A percentile compares a stretch with the other conserved stretches of the same genome.
Conservation (phyloP, 2,797 vertebrate genomes). For the Anguilla pacifica region DNA sequence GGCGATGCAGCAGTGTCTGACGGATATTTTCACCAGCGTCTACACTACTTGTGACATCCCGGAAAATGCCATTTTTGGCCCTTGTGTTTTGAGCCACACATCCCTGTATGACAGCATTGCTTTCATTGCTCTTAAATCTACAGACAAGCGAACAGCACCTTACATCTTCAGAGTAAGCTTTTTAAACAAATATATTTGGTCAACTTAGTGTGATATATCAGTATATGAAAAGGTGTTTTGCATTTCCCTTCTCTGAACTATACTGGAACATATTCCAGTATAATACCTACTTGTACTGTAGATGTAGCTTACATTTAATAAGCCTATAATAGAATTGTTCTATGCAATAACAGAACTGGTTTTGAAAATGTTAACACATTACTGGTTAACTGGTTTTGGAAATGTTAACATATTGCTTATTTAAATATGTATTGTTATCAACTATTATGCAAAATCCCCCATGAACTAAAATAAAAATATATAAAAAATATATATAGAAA, state of each 20-base stretch:
- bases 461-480: neutral
- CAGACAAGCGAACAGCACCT: constrained; percentile 93
- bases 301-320: too few relatives aligned
- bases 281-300: too few relatives aligned
- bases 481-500: too few relatives aligned
- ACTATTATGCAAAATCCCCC: neutral
- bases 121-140: constrained; percentile 94
- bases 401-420: too few relatives aligned
- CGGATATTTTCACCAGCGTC: constrained; percentile 97
- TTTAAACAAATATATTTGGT: neutral
- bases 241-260: neutral
- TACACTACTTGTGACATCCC: constrained; percentile 97
- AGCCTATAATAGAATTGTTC: neutral
- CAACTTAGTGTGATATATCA: neutral
- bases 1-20: constrained; percentile 94
- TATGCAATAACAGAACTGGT: too few relatives aligned
- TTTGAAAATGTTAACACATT: too few relatives aligned
- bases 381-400: too few relatives aligned
- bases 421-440: neutral
- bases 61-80: constrained; percentile 94
- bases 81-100: constrained; percentile 93
- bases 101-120: constrained; percentile 98
- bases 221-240: neutral
- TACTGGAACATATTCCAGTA: neutral
- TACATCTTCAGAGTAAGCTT: constrained; percentile 91